A percentile compares a stretch with the other conserved stretches of the same genome.
Conservation (phyloP, 2,888 invertebrate species). For the Odontothrips loti region DNA sequence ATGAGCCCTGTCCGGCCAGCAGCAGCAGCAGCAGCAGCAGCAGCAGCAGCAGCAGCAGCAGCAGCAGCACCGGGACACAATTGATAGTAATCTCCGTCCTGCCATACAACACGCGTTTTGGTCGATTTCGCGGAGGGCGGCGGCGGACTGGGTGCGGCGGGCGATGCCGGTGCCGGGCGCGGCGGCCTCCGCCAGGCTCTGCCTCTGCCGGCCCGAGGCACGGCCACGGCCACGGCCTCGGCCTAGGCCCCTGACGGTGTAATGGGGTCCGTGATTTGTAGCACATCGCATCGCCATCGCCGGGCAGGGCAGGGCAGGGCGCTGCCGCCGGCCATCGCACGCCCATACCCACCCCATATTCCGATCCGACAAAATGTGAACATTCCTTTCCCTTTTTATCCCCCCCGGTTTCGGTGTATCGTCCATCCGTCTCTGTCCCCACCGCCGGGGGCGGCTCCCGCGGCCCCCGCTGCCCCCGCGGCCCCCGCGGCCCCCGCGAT, state of each 20-base stretch:
- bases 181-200: neutral
- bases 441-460: neutral
- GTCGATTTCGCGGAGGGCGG: neutral
- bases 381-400: slow-evolving; percentile 17
- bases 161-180: neutral
- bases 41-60: too few species aligned
- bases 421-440: neutral
- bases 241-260: neutral
- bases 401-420: neutral
- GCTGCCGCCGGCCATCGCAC: too few species aligned
- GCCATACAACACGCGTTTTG: neutral
- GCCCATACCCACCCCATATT: neutral
- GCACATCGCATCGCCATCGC: neutral
- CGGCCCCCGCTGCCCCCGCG: too few species aligned
- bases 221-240: too few species aligned
- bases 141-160: too few species aligned
- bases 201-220: too few species aligned
- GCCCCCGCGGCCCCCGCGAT: neutral
- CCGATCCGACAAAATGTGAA: slow-evolving; percentile 24
- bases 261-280: slow-evolving; percentile 6
- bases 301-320: too few species aligned
- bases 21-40: too few species aligned
- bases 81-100: neutral
- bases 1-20: neutral
- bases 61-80: neutral